Evolutionary conservation across 2,797 vertebrate genomes (phyloP), one percentile per base, ranked within the genome.

Genomic region (Halcyon chelicuti): DNA sequence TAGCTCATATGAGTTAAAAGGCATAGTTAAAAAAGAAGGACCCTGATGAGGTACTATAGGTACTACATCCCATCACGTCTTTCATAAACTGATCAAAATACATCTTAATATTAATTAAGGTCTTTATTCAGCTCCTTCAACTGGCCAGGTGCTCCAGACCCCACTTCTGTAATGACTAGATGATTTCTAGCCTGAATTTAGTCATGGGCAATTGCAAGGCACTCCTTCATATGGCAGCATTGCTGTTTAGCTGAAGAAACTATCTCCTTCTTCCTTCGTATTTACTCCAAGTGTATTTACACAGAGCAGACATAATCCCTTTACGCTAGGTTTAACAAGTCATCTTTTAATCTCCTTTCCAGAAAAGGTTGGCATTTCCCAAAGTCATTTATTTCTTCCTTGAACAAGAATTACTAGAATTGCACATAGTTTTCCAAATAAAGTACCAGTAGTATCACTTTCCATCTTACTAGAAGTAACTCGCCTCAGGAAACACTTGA

Each of bases 161-260:
- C 13, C 29, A 51, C 11, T 76, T 72, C 29, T 73, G 13, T 80
- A 35, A 40, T 15, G 26, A 29, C 14, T 46, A 55, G 31, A 19
- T 21, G 47, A 76, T 58, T 82, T 85, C 60, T 25, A 47, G 42
- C 11, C 68, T 29, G 13, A 80, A 67, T 52, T 83, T 52, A 35
- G 1, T 1, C 35, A 15, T 14, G 28, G 16, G 3, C 20, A 33
- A 16, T 5, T 0, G 0, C 35, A 62, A 74, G 12, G 7, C 5
- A 28, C 40, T 84, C 11, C 62, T 84, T 90, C 26, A 39, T 54
- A 68, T 0, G 9, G 31, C 7, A 88, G n/a, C 0, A 0, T 15
- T 44, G 5, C 2, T 40, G 7, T 65, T 74, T 31, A 65, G 37
- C 21, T 47, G 10, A 75, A 72, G 44, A 68, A 82, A 71, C 2